Base-by-base conservation (phyloP, 64 coral and sea anemone genomes). In the Actinia tenebrosa region DNA sequence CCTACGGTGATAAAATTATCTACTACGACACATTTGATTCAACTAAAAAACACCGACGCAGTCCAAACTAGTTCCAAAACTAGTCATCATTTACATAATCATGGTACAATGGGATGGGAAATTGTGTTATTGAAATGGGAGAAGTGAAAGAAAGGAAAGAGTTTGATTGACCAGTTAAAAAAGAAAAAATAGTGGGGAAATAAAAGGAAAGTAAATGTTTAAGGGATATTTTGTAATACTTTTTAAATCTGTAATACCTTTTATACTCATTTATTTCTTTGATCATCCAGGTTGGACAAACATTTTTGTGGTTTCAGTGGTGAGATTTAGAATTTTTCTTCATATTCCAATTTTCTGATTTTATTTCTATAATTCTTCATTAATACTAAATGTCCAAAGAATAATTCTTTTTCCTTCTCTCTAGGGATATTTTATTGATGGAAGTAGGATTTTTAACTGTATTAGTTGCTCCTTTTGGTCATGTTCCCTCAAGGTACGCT, bases 301-400 rank as follows among this genome's bases (percentile, higher is more conserved):
- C 95, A 23, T 98, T 98, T 93, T 71, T 98, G 18, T 98, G 92
- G 82, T 98, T 98, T 86, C 95, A 98, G 10, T 98, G 95, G 95
- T 98, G 82, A 87, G 91, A 37, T 30, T 9, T 75, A 27, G n/a
- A 4, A 75, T 75, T 75, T 42, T 42, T 75, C 7, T 75, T 42
- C 42, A 0, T 75, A 3, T 42, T 14, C 2, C 0, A 11, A 17
- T 72, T 72, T 72, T 13, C 8, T 66, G 3, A n/a, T 66, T 66
- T 66, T 22, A 5, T 66, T 37, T n/a, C 23, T 37, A 37, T 37
- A 37, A 37, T 72, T 2, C 23, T 30, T 37, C 68, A 10, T 6
- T 27, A 27, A 8, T 25, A 37, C 7, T 30, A 2, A 30, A 72
- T 7, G 61, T 14, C 2, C 20, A 71, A 71, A 26, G 6, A 10